phyloP scores from a whole-genome alignment of 64 coral and sea anemone genomes.

The Hydrozoanthus tunicans region DNA sequence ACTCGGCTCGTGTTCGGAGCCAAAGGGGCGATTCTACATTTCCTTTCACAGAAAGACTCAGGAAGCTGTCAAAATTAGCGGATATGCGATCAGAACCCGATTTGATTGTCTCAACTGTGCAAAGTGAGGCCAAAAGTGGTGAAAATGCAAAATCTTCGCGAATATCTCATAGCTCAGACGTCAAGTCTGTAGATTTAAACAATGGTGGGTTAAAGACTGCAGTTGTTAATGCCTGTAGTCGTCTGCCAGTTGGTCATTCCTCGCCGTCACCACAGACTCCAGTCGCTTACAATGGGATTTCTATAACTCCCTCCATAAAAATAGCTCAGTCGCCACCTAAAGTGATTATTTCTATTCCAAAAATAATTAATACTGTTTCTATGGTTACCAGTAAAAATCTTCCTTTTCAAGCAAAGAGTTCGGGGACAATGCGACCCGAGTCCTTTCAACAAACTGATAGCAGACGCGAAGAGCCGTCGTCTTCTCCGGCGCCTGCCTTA shows the following conservation, averaged over 20 bases:
- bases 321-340: neutral
- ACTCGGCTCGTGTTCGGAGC: neutral
- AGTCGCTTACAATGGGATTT: neutral
- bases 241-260: neutral
- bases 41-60: constrained; percentile 53
- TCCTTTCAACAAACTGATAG: neutral
- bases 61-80: constrained; percentile 51
- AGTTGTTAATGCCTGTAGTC: neutral
- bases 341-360: neutral
- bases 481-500: neutral
- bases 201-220: neutral
- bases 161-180: neutral
- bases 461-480: neutral
- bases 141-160: neutral
- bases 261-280: neutral
- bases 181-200: neutral
- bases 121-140: neutral
- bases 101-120: no score
- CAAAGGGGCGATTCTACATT: constrained; percentile 16
- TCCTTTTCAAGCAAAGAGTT: neutral
- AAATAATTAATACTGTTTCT: neutral
- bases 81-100: constrained; percentile 34
- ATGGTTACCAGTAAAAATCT: neutral
- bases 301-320: neutral
- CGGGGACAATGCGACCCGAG: neutral